Conservation (phyloP, 1,140 invertebrate species). For the Brevipalpus yothersi region DNA sequence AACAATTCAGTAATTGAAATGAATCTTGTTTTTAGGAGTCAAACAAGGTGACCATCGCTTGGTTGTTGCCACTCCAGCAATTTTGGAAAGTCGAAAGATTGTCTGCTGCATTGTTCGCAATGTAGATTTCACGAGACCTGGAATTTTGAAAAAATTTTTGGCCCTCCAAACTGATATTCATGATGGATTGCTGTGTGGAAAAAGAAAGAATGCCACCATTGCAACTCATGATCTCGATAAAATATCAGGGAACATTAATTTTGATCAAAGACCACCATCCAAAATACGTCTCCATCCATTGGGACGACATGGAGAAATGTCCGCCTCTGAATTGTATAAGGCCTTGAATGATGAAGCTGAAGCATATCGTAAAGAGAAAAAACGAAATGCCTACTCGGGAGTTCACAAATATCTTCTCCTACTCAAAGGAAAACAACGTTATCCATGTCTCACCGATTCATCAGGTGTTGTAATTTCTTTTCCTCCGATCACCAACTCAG, state of each 20-base stretch:
- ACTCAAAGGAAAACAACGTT: constrained; percentile 40
- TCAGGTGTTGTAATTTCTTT: constrained; percentile 42
- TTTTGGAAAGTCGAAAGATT: constrained; percentile 23
- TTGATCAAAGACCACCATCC: constrained; percentile 7
- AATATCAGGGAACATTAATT: constrained; percentile 30
- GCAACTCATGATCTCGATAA: constrained; percentile 50
- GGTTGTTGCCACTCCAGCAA: background rate
- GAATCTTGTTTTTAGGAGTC: background rate
- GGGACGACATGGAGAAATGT: constrained; percentile 28
- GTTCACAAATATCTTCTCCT: constrained; percentile 56
- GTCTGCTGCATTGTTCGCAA: constrained; percentile 41
- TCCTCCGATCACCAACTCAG: constrained; percentile 56
- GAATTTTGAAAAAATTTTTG: constrained; percentile 45
- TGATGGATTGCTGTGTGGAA: constrained; percentile 41
- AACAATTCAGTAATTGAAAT: background rate
- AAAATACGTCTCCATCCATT: constrained; percentile 32
- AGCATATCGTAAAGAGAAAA: constrained; percentile 39
- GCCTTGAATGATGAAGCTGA: constrained; percentile 43
- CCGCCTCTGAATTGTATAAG: constrained; percentile 35
- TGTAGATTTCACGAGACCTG: constrained; percentile 33
- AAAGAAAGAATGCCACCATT: constrained; percentile 45
- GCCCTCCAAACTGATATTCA: constrained; percentile 42
- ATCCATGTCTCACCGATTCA: constrained; percentile 33
- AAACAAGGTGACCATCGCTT: constrained; percentile 1
- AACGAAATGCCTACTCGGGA: constrained; percentile 44